Evolutionary conservation across 2,888 invertebrate genomes (phyloP), one percentile per base, ranked within the genome.

Genomic region (Cryptocheilus praepositus): DNA sequence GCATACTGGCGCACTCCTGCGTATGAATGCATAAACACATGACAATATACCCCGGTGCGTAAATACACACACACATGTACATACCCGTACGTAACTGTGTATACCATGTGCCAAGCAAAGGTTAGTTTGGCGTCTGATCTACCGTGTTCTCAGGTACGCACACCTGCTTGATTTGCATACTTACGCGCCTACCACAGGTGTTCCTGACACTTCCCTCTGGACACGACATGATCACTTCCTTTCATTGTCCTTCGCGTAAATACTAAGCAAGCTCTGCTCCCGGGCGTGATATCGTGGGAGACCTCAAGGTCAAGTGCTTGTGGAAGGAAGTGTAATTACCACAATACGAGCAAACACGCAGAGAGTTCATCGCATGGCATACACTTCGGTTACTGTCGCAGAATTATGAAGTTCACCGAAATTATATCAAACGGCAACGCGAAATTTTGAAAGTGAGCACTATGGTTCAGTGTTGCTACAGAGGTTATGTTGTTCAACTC

Each of bases 51-150:
- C 68, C 13, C 36, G 36, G 36, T 36, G 36, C 36, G 36, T 36
- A 11, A 54, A 21, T 43, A 16, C 51, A 45, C 46, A 51, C 25
- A 51, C 43, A 69, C 60, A 55, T 67, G 67, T 64, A 55, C 60
- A 70, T 64, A 55, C 60, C 67, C 67, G 57, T 75, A 64, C 54
- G 74, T 52, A 73, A 64, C 55, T 63, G 54, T 45, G 61, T 7
- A 11, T 36, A 36, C 11, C n/a, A n/a, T n/a, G 8, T 7, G 36
- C 11, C 36, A 5, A 7, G 36, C 67, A 69, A 62, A 71, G 74
- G 61, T 72, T 72, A 77, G 77, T 77, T 76, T 69, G 68, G 61
- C 65, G 73, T 67, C 70, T 64, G 71, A 78, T 73, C 67, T 64
- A 67, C 67, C 55, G 59, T 61, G 63, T 43, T 28, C 28, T 5